Evolutionary conservation across 2,113 vertebrate species (phyloP).

Genomic region (Carassius gibelio): DNA sequence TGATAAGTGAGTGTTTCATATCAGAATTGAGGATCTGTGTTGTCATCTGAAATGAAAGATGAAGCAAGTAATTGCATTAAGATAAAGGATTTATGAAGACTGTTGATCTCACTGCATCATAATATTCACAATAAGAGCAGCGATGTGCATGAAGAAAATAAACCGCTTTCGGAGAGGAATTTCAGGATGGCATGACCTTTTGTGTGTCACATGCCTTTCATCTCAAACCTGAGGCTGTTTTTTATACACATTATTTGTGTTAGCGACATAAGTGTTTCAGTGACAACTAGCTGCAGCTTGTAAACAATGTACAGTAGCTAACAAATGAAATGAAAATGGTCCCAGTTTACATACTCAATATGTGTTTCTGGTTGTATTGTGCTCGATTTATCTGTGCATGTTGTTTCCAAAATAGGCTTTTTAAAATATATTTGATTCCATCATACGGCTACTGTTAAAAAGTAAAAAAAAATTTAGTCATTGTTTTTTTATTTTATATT

Average conservation of each 20-base stretch:
- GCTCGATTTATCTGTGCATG: too few species aligned
- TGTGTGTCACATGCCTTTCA: neutral
- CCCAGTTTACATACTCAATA: too few species aligned
- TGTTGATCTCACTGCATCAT: neutral
- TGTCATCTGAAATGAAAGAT: neutral
- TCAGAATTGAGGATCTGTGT: neutral
- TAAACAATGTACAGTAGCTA: too few species aligned
- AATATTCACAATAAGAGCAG: neutral
- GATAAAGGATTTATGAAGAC: too few species aligned
- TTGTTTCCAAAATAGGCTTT: too few species aligned
- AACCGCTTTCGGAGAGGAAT: neutral
- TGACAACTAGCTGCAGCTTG: neutral
- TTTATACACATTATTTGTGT: neutral
- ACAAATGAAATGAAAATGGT: too few species aligned
- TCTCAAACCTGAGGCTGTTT: neutral
- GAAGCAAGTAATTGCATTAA: neutral
- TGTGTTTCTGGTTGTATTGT: too few species aligned
- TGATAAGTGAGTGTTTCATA: neutral
- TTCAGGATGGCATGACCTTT: neutral
- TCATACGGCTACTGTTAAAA: neutral
- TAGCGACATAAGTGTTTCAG: neutral
- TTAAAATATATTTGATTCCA: neutral
- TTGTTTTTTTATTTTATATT: too few species aligned
- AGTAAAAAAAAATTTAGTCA: too few species aligned
- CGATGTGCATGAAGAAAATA: neutral